Percentiles rank a stretch among this genome's conserved stretches.
phyloP scores from a whole-genome alignment of 2,113 vertebrate species.

The Indri indri region DNA sequence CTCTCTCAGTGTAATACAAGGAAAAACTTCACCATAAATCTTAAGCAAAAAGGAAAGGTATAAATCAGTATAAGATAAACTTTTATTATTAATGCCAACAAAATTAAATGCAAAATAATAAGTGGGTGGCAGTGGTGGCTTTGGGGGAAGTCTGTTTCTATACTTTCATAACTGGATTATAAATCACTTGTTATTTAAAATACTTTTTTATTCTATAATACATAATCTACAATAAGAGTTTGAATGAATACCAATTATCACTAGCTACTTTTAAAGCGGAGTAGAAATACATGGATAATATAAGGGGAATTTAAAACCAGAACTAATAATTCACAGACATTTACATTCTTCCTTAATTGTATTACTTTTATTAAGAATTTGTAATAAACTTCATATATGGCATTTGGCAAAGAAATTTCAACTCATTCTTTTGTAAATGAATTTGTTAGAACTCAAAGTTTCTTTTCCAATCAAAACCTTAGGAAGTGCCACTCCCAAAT shows the following conservation, averaged over 20 bases:
- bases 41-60: not conserved
- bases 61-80: not conserved
- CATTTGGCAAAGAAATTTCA: slow-evolving; percentile 53
- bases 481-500: slow-evolving; percentile 75
- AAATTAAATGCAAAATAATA: not conserved
- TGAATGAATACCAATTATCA: not conserved
- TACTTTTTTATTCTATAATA: not conserved
- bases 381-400: slow-evolving; percentile 25
- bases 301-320: not conserved
- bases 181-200: not conserved
- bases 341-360: not conserved
- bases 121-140: not conserved
- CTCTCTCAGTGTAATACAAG: not conserved
- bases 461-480: slow-evolving; percentile 66
- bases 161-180: not conserved
- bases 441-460: slow-evolving; percentile 58
- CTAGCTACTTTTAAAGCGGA: not conserved
- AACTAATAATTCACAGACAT: slow-evolving; percentile 26
- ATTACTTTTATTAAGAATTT: slow-evolving; percentile 18
- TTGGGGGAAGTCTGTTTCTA: not conserved
- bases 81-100: not conserved
- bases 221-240: not conserved
- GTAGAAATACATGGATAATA: not conserved
- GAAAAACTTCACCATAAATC: too few relatives aligned
- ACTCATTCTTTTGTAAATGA: slow-evolving; percentile 60